Evolutionary conservation across 1,140 invertebrate genomes (phyloP), one percentile per base, ranked within the genome.

Genomic region (Drosophila baimaii): DNA sequence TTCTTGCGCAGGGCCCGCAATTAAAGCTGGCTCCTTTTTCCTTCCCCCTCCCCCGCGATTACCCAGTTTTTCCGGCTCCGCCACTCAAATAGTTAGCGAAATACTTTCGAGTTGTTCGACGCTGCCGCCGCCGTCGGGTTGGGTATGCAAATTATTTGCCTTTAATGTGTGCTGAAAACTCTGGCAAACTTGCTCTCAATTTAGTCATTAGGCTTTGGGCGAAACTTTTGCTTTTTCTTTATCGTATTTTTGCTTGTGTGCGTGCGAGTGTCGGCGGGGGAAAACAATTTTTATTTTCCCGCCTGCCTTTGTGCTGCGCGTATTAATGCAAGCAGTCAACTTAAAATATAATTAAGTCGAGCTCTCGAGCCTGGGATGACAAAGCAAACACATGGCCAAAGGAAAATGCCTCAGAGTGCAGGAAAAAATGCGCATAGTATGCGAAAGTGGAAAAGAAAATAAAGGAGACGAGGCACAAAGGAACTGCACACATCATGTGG

Each of bases 81-180:
- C 29, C 64, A 55, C 33, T 70, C 51, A 35, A 78, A 76, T 66
- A 64, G 65, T 47, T 44, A 35, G 63, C 39, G 43, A 49, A 72
- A 72, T 72, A 72, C 69, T 72, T 71, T 71, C 65, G 63, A 55
- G 63, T 66, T 77, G 57, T 63, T 51, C 46, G 46, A 23, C 19
- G 35, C 49, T 44, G 71, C 49, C 47, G 71, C 51, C 47, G 51
- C 41, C 21, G 31, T 33, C 46, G 78, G 85, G n/a, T 47, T 68
- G 86, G 76, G 64, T 84, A 88, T 88, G 83, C 80, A 89, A 84
- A 88, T 88, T 83, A 83, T 88, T 88, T 88, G 62, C 21, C 83
- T 76, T 72, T 88, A 79, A 82, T 86, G 62, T 78, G 62, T 66
- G 65, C 35, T 54, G 52, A 79, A 68, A 82, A 82, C 54, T 88